Evolutionary conservation across 2,888 invertebrate species (phyloP).

Genomic region (Melanotus villosus): DNA sequence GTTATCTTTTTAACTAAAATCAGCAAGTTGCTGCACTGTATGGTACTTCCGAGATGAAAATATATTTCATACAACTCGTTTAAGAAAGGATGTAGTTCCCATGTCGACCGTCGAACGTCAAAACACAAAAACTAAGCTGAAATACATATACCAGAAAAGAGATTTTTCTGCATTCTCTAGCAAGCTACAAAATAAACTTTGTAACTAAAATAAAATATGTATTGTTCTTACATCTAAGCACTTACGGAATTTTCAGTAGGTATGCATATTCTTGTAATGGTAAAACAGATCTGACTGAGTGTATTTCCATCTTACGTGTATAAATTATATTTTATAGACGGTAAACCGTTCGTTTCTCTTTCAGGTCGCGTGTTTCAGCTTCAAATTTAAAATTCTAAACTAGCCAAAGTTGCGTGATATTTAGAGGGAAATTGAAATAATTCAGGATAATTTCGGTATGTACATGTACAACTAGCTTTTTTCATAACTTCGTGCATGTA

Average conservation of each 20-base stretch:
- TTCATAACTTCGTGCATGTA: conserved; percentile 5
- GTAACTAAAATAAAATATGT: conserved; percentile 3
- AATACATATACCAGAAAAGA: not conserved
- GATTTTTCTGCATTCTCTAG: conserved; percentile 9
- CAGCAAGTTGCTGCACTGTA: not conserved
- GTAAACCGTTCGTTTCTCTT: conserved; percentile 3
- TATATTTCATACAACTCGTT: conserved; percentile 20
- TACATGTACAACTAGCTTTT: conserved; percentile 3
- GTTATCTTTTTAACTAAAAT: not conserved
- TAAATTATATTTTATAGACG: not conserved
- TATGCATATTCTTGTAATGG: conserved; percentile 10
- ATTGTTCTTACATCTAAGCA: conserved; percentile 5
- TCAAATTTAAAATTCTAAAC: conserved; percentile 14
- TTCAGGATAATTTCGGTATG: conserved; percentile 30
- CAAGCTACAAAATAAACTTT: conserved; percentile 6
- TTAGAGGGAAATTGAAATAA: conserved; percentile 30
- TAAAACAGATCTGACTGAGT: not conserved
- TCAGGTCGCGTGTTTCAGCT: conserved; percentile 15
- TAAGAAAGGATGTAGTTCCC: not conserved
- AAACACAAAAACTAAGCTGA: not conserved
- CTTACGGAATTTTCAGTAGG: conserved; percentile 20
- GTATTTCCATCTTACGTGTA: not conserved
- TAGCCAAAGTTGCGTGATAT: conserved; percentile 29
- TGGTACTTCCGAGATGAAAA: conserved; percentile 14
- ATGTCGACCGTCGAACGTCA: not conserved